Evolutionary conservation across 2,113 vertebrate species (phyloP).

Genomic region (Petromus typicus): DNA sequence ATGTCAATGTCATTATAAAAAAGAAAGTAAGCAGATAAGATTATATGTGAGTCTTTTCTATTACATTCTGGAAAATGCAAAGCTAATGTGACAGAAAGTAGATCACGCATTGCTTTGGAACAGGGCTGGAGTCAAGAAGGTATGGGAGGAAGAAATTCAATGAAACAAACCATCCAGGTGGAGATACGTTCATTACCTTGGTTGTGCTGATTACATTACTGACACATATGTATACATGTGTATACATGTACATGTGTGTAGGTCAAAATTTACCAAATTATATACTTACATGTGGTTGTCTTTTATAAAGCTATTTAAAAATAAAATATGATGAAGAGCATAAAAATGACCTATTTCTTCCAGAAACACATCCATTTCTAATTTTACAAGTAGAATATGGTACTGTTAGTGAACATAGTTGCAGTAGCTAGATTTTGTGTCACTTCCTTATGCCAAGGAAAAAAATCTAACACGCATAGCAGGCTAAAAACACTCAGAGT

Average conservation of each 20-base stretch:
- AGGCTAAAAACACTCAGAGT: not conserved
- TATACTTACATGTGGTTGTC: not conserved
- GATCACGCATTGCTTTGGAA: not conserved
- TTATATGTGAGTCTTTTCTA: not conserved
- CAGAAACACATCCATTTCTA: not conserved
- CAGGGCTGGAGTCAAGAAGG: not conserved
- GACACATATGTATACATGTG: no score
- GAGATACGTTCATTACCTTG: not conserved
- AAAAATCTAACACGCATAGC: not conserved
- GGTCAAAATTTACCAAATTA: not conserved
- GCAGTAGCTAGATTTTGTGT: not conserved
- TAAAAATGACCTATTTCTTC: not conserved
- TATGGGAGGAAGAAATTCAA: not conserved
- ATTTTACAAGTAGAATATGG: not conserved
- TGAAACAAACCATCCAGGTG: not conserved
- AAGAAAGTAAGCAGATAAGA: no score
- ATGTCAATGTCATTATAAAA: no score
- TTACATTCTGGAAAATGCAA: not conserved
- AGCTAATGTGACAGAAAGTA: not conserved
- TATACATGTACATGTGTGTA: not conserved
- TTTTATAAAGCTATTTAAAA: not conserved
- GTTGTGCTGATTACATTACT: not conserved
- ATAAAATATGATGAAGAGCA: not conserved
- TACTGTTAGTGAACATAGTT: not conserved
- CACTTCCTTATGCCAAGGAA: not conserved